These are phyloP conservation scores for Amiota mariae DNA, from an alignment of 2,888 invertebrate genomes.

Conservation along the genomic window DNA sequence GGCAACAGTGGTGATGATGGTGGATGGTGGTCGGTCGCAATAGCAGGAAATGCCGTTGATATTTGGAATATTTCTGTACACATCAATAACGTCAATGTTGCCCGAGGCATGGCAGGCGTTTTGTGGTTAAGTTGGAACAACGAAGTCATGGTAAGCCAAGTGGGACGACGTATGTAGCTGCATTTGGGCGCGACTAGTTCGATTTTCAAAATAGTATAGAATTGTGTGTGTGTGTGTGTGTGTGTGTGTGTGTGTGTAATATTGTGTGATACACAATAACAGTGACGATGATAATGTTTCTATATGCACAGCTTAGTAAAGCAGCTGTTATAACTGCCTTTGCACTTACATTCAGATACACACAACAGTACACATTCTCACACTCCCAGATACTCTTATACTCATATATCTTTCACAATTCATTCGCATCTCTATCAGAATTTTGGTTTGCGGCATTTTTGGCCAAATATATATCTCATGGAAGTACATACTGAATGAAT, in stretches of 20 bases:
- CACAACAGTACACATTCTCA: not conserved
- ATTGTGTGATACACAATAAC: no score
- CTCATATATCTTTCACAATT: conserved; percentile 53
- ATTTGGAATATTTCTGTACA: conserved; percentile 63
- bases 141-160: not conserved
- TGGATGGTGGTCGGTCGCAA: not conserved
- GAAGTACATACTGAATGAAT: not conserved
- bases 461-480: conserved; percentile 55
- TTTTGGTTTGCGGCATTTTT: conserved; percentile 65
- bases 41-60: conserved; percentile 41
- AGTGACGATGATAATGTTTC: no score
- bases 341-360: not conserved
- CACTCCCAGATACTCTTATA: not conserved
- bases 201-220: not conserved
- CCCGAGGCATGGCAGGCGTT: conserved; percentile 41
- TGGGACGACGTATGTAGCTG: not conserved
- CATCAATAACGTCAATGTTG: conserved; percentile 57
- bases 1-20: not conserved
- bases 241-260: no score
- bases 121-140: conserved; percentile 53
- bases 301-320: no score
- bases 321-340: conserved; percentile 8
- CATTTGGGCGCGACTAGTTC: conserved; percentile 1
- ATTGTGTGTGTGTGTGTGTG: conserved; percentile 27
- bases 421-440: conserved; percentile 60